Evolutionary conservation across 2,113 vertebrate species (phyloP).

Genomic region (Oryctolagus cuniculus): DNA sequence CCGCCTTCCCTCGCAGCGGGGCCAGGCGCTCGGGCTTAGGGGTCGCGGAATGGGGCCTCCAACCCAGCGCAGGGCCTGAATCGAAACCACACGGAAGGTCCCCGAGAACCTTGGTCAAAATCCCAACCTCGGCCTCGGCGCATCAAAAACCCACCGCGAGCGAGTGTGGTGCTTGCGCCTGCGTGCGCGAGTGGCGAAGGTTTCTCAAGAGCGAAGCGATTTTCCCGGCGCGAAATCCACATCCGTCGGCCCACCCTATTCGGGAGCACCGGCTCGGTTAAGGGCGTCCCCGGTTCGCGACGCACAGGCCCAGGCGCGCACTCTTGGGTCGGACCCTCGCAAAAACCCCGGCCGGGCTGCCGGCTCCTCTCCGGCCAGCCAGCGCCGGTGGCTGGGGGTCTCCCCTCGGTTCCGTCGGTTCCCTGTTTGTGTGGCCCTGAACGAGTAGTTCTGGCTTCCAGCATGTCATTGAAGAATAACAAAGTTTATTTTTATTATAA

Average conservation of each 20-base stretch:
- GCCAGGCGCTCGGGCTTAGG: background rate
- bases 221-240: background rate
- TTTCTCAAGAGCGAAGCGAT: background rate
- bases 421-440: background rate
- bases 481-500: background rate
- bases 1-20: fast-evolving
- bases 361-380: fast-evolving
- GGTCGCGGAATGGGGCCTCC: background rate
- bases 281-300: background rate
- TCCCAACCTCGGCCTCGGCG: background rate
- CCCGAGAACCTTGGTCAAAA: background rate
- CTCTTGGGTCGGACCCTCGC: background rate
- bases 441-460: background rate
- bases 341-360: background rate
- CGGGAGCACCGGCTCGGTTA: background rate
- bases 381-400: fast-evolving
- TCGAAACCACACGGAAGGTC: background rate
- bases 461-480: background rate
- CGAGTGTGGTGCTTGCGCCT: fast-evolving
- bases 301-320: background rate
- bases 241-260: fast-evolving
- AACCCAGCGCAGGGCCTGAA: background rate
- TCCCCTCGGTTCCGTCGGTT: fast-evolving
- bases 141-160: background rate
- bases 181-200: fast-evolving